These are phyloP conservation scores for Chrysomallon squamiferum DNA, from an alignment of 1,140 invertebrate genomes.

Conservation along the genomic window DNA sequence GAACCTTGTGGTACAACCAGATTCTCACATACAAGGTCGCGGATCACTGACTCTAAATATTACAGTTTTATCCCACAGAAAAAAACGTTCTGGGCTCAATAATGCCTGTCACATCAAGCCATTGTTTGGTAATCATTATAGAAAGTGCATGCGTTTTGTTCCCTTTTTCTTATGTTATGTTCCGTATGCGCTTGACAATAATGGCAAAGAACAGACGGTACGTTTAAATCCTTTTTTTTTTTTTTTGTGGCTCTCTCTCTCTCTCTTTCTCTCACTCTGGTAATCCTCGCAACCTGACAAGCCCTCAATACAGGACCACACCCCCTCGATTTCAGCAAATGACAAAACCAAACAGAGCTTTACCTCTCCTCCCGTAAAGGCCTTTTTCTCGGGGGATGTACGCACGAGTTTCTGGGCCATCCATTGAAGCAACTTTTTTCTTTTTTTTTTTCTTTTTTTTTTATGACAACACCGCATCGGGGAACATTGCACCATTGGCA, in stretches of 20 bases:
- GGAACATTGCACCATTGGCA: too few species aligned
- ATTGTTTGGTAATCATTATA: background rate
- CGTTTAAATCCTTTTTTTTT: too few species aligned
- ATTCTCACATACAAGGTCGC: too few species aligned
- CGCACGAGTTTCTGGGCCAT: too few species aligned
- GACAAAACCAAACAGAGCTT: slow-evolving; percentile 3
- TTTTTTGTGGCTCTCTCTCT: too few species aligned
- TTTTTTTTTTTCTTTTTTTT: too few species aligned
- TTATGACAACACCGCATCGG: too few species aligned
- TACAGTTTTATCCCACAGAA: background rate
- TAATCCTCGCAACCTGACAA: background rate
- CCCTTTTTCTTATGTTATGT: slow-evolving; percentile 1
- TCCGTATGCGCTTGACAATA: background rate
- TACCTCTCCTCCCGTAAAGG: background rate
- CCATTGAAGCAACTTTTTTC: too few species aligned
- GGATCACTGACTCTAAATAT: too few species aligned
- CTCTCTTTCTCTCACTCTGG: too few species aligned
- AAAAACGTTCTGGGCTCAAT: background rate
- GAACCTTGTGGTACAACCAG: background rate
- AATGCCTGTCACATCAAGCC: slow-evolving; percentile 1
- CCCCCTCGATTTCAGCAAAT: background rate
- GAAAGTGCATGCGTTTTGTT: slow-evolving; percentile 1
- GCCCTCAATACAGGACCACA: background rate
- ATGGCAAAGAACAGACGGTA: too few species aligned
- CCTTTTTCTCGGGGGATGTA: background rate